Base-by-base conservation (phyloP, 1,140 invertebrate species). In the Hirudo medicinalis region DNA sequence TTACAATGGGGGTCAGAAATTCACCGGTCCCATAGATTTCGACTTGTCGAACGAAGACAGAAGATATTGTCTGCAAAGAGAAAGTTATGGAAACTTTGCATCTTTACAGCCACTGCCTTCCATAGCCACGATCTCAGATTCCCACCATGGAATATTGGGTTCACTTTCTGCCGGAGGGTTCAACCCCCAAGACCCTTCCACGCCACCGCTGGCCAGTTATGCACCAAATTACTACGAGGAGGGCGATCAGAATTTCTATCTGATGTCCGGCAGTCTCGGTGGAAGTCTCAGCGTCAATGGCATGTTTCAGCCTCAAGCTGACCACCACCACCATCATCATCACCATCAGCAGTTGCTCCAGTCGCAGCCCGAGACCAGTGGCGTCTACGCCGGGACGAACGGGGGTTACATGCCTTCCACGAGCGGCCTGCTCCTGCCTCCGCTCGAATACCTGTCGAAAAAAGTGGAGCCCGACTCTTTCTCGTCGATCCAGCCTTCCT, bases 121-220 rank as follows among this genome's bases (percentile, higher is more conserved):
- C 68, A 97, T 97, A 76, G 96, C 93, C 22, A 97, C 94, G 27
- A 94, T 97, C 85, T 95, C 92, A 43, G 93, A 97, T 25, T 63
- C 57, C 8, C 57, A 63, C 29, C 57, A 63, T 22, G 57, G 57
- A 11, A 25, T 63, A 63, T 63, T 63, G 29, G 20, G 57, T 22
- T 25, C 22, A 6, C 57, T 63, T n/a, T 9, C 57, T 2, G 29
- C 57, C 4, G 29, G 29, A 11, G 57, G 57, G 11, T 63, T 63
- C 29, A 63, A 63, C 20, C 57, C 57, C 22, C 57, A 63, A n/a
- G 57, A 63, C 57, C 57, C 22, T n/a, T 63, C 57, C 9, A 25
- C 57, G 9, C 57, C 57, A n/a, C 57, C 57, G 9, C 57, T 63
- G 57, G 57, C 57, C 29, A 63, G 57, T 63, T 63, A 63, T 63